Evolutionary conservation across 2,797 vertebrate genomes (phyloP), one percentile per base, ranked within the genome.

Genomic region (Setipinna tenuifilis): DNA sequence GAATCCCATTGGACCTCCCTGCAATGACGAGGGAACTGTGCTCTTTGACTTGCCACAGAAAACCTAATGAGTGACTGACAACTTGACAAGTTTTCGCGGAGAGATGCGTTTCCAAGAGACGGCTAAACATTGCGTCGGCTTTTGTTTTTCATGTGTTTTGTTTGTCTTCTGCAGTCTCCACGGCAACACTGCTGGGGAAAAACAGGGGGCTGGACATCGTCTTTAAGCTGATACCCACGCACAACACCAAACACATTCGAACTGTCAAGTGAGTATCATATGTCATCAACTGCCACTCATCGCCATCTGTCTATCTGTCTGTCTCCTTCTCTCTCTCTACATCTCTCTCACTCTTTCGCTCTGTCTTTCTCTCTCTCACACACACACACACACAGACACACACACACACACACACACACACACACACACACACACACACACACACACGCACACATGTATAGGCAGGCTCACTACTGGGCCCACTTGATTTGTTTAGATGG

Each of bases 171-270:
- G 9, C 89, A 99, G 98, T 96, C 88, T 93, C 95, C 82, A 94
- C 94, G 0, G 97, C 96, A 87, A 94, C 96, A 65, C 91, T 96
- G 17, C 93, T 99, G 71, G 97, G 97, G 59, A 92, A 96, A 89
- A 98, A 96, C 65, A 94, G 95, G 86, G 96, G 96, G 0, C 93
- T 97, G 92, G 97, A 98, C 28, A 89, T 96, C 83, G 93, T 98
- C 89, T 96, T 97, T 93, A 91, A 90, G 82, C 94, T 97, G 88
- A 96, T 98, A 89, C 93, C 95, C 58, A 96, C 95, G 5, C 96
- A 96, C 81, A 95, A 95, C 88, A 94, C 90, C 90, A 95, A 92
- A 86, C 92, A 93, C 59, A 88, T 95, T 80, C 93, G 88, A 85
- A 93, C 93, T 2, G 93, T 97, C 93, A 98, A 96, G 98, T 99